Conservation (phyloP, 2,888 invertebrate genomes). For the Polietes domitor region DNA sequence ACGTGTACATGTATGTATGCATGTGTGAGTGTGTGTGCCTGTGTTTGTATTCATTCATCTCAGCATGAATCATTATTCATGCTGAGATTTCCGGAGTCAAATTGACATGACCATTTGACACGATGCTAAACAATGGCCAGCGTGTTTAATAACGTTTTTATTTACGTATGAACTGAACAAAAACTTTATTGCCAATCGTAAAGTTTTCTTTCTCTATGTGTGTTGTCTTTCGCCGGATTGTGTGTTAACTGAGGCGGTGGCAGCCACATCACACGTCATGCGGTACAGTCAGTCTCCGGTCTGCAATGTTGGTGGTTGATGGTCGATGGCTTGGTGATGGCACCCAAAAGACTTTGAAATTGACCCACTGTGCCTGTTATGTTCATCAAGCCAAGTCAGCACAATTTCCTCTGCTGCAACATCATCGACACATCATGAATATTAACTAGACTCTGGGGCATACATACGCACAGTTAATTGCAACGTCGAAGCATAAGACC, state of each 20-base stretch:
- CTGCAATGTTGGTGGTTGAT: too few species aligned
- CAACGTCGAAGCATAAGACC: constrained; percentile 1
- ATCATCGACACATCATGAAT: constrained; percentile 19
- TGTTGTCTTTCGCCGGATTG: too few species aligned
- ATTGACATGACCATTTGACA: constrained; percentile 77
- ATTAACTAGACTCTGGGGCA: constrained; percentile 22
- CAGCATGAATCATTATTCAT: too few species aligned
- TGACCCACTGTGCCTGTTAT: neutral
- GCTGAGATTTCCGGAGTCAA: constrained; percentile 69
- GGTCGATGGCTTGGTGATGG: neutral
- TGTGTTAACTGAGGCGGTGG: neutral
- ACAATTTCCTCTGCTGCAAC: neutral
- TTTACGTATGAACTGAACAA: neutral
- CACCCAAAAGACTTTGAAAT: neutral
- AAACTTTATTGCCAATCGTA: constrained; percentile 20
- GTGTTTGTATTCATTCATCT: neutral
- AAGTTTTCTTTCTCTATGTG: constrained; percentile 4
- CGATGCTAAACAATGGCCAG: constrained; percentile 70
- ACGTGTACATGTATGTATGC: too few species aligned
- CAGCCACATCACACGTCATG: neutral
- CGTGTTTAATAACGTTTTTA: neutral
- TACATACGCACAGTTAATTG: neutral
- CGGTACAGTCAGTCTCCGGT: constrained; percentile 3
- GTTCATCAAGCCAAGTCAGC: constrained; percentile 9
- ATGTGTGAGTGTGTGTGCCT: neutral